Evolutionary conservation across 2,888 invertebrate genomes (phyloP), one percentile per base, ranked within the genome.

Genomic region (Cheilosia scutellata): DNA sequence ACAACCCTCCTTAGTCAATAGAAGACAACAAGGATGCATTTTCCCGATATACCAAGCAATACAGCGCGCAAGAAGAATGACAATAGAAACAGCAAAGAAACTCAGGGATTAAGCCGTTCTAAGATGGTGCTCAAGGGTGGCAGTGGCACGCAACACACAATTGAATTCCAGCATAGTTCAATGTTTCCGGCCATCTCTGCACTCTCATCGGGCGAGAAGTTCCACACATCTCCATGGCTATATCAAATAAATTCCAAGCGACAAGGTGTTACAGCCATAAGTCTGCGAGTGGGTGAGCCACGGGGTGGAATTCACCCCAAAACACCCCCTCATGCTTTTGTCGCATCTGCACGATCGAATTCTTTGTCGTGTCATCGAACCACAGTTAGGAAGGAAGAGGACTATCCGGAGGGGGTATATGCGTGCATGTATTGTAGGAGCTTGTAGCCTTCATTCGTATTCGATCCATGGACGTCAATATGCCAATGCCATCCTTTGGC

Each of bases 91-190:
- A 37, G 27, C 37, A 78, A 31, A 13, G 47, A 71, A 76, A 60
- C 65, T 47, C n/a, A 49, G 20, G 75, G 71, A 84, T 80, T 80
- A 80, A 80, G 80, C 65, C 76, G 60, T 84, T 62, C n/a, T 60
- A 80, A 49, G 57, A 70, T 65, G 70, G 75, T 71, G 51, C 49
- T 80, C 66, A 47, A 58, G 11, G 16, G 44, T 37, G 16, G 11
- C 40, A 40, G 33, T n/a, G 40, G 4, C 37, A 11, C 49, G 44
- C 53, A 72, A 42, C 42, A 68, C 68, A 74, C 78, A 84, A 84
- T 84, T 80, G 84, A 80, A 80, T 80, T 84, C 80, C 80, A 75
- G 31, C 70, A 62, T 71, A 76, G 66, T 80, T 80, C 80, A 84
- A 57, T 66, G 75, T 55, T 70, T 71, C 80, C 65, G 29, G 13